Percentiles rank a stretch among this genome's conserved stretches.
Conservation (phyloP, 1,140 invertebrate genomes). For the Cydia pomonella region DNA sequence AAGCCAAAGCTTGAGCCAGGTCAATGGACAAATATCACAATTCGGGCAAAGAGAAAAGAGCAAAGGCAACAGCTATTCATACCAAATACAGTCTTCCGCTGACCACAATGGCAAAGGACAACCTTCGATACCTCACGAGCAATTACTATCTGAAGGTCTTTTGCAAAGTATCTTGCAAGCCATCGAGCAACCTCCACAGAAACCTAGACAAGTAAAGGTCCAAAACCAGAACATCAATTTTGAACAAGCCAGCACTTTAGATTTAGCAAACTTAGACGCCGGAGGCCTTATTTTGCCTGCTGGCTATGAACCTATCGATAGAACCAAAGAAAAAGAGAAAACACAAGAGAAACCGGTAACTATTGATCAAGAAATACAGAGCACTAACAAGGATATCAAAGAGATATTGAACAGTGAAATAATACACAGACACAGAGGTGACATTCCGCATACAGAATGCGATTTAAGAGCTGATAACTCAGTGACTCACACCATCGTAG, state of each 20-base stretch:
- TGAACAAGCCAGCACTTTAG: conserved; percentile 37
- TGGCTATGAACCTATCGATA: conserved; percentile 71
- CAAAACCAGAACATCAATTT: conserved; percentile 40
- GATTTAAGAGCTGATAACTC: conserved; percentile 69
- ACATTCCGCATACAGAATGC: conserved; percentile 58
- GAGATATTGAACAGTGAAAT: conserved; percentile 50
- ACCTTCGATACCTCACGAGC: conserved; percentile 83
- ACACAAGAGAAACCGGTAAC: conserved; percentile 13
- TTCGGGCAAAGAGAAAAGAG: conserved; percentile 80
- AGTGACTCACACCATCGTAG: conserved; percentile 59
- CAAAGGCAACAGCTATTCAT: conserved; percentile 84
- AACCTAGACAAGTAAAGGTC: conserved; percentile 43
- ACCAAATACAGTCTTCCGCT: conserved; percentile 86
- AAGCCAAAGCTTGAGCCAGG: conserved; percentile 56
- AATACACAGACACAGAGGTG: conserved; percentile 57
- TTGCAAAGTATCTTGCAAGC: conserved; percentile 87
- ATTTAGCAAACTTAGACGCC: conserved; percentile 41
- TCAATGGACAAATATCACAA: conserved; percentile 40
- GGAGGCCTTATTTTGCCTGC: conserved; percentile 61
- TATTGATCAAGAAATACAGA: conserved; percentile 55
- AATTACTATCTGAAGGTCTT: conserved; percentile 88
- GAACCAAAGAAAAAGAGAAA: conserved; percentile 50
- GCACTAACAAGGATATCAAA: conserved; percentile 52
- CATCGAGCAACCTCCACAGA: conserved; percentile 63
- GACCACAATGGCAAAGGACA: conserved; percentile 71